phyloP scores from a whole-genome alignment of 2,888 invertebrate genomes.

The Chrysina gloriosa region DNA sequence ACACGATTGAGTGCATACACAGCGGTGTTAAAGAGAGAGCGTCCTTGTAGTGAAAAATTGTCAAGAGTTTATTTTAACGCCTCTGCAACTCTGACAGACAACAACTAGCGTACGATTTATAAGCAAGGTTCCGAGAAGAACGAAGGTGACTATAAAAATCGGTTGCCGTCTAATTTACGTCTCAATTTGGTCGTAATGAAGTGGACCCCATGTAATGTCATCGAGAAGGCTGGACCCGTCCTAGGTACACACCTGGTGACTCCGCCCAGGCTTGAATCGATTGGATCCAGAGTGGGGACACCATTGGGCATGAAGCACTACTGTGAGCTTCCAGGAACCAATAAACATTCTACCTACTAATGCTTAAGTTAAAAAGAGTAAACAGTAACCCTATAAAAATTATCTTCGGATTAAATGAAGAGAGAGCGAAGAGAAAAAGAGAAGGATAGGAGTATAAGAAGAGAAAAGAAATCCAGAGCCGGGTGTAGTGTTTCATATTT shows the following conservation, averaged over 20 bases:
- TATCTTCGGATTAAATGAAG: constrained; percentile 12
- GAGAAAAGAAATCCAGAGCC: constrained; percentile 7
- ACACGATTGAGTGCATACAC: constrained; percentile 23
- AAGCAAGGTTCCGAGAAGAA: constrained; percentile 39
- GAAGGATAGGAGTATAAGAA: background rate
- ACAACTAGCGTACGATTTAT: constrained; percentile 40
- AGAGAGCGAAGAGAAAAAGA: constrained; percentile 33
- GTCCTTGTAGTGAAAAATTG: constrained; percentile 29
- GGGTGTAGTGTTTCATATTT: constrained; percentile 30
- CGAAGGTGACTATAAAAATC: constrained; percentile 48
- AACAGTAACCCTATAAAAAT: constrained; percentile 40
- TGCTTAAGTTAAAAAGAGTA: constrained; percentile 43
- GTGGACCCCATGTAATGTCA: constrained; percentile 44
- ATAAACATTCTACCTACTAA: constrained; percentile 41
- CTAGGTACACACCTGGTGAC: constrained; percentile 43
- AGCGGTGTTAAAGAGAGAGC: constrained; percentile 22
- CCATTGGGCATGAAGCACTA: constrained; percentile 55
- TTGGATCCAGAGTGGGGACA: constrained; percentile 55
- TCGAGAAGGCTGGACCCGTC: constrained; percentile 40
- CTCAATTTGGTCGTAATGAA: constrained; percentile 56
- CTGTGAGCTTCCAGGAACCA: constrained; percentile 52
- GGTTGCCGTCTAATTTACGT: constrained; percentile 53
- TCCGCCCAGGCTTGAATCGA: constrained; percentile 55
- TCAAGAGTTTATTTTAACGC: constrained; percentile 40
- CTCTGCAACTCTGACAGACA: constrained; percentile 39